Evolutionary conservation across 2,888 invertebrate genomes (phyloP).

Genomic region (Philhelius pedissequus): DNA sequence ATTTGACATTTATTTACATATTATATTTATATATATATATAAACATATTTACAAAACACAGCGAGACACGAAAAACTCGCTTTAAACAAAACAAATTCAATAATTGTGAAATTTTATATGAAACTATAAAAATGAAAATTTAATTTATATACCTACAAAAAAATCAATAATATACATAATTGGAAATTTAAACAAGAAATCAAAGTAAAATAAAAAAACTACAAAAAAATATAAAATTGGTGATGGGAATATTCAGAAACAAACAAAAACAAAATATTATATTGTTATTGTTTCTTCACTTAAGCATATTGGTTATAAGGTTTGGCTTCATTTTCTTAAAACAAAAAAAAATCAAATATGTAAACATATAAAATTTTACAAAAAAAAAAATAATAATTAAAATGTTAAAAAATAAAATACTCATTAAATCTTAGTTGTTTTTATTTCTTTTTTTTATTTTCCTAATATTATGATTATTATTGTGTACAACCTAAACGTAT

Average conservation of each 20-base stretch:
- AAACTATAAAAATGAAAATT: conserved; percentile 30
- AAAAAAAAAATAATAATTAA: conserved; percentile 40
- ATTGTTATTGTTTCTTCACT: conserved; percentile 33
- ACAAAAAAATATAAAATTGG: conserved; percentile 52
- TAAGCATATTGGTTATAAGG: conserved; percentile 59
- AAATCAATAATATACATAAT: conserved; percentile 47
- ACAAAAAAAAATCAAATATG: conserved; percentile 39
- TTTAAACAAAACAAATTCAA: conserved; percentile 53
- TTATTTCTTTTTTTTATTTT: conserved; percentile 40
- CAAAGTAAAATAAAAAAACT: background rate
- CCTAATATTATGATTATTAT: conserved; percentile 56
- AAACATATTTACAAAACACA: conserved; percentile 36
- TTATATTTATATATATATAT: conserved; percentile 22
- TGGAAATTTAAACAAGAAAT: conserved; percentile 55
- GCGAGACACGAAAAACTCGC: conserved; percentile 59
- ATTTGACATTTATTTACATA: conserved; percentile 28
- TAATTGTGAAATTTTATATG: conserved; percentile 48
- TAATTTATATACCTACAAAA: conserved; percentile 55
- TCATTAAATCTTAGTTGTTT: conserved; percentile 64
- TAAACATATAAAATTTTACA: conserved; percentile 12
- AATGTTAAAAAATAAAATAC: conserved; percentile 51
- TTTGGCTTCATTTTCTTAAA: conserved; percentile 53
- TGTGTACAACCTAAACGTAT: conserved; percentile 28
- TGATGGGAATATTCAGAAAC: conserved; percentile 56
- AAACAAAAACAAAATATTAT: conserved; percentile 29